Percentiles rank a stretch among this genome's conserved stretches.
phyloP scores from a whole-genome alignment of 2,888 invertebrate species.

The Catotricha subobsoleta region DNA sequence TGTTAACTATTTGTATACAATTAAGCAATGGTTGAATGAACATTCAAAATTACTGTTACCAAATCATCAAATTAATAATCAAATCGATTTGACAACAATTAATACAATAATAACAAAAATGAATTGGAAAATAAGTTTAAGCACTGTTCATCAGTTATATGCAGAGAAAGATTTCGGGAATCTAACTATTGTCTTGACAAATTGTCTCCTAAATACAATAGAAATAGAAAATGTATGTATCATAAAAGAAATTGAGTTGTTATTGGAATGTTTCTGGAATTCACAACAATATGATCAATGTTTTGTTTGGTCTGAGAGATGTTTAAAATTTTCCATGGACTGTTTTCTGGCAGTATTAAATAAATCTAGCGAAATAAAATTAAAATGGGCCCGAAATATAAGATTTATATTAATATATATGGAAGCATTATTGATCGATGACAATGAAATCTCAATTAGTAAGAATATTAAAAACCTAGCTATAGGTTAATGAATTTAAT shows the following conservation, averaged over 20 bases:
- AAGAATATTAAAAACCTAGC: not conserved
- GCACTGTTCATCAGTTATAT: slow-evolving; percentile 47
- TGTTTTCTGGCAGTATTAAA: slow-evolving; percentile 36
- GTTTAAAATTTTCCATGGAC: slow-evolving; percentile 53
- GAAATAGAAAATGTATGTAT: slow-evolving; percentile 16
- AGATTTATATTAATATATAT: slow-evolving; percentile 28
- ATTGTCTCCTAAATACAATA: slow-evolving; percentile 23
- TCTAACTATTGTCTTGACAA: slow-evolving; percentile 45
- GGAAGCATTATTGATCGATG: slow-evolving; percentile 34
- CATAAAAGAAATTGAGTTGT: no score
- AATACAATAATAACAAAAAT: slow-evolving; percentile 33
- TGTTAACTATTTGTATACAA: slow-evolving; percentile 31
- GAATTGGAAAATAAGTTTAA: slow-evolving; percentile 37
- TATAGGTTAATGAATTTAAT: no score
- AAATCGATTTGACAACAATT: slow-evolving; percentile 30
- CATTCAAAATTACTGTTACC: slow-evolving; percentile 29
- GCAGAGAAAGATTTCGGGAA: slow-evolving; percentile 44
- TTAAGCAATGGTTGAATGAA: slow-evolving; percentile 14
- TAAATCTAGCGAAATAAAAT: no score
- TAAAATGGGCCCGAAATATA: slow-evolving; percentile 33
- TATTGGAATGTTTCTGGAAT: slow-evolving; percentile 49
- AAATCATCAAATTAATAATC: slow-evolving; percentile 35
- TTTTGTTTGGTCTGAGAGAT: slow-evolving; percentile 59
- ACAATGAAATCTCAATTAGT: slow-evolving; percentile 12
- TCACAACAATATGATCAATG: slow-evolving; percentile 43